Percentiles rank a stretch among this genome's conserved stretches.
Evolutionary conservation across 1,140 invertebrate genomes (phyloP).

Genomic region (Cotesia glomerata): DNA sequence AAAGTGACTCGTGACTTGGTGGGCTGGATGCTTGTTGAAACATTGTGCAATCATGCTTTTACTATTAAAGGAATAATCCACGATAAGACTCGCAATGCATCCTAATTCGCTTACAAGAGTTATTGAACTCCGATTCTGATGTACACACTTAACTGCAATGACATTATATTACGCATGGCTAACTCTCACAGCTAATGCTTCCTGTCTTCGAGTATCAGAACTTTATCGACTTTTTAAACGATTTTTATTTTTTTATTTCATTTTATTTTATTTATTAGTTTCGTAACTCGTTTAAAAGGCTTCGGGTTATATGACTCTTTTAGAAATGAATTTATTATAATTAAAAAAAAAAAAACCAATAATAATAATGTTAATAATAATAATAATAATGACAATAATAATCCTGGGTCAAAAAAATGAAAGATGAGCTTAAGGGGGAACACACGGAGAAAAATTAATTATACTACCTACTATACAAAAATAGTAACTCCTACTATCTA

Average conservation of each 20-base stretch:
- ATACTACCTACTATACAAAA: too few relatives aligned
- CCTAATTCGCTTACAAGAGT: constrained; percentile 27
- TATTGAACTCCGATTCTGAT: constrained; percentile 31
- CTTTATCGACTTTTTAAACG: neutral
- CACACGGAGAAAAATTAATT: too few relatives aligned
- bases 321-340: too few relatives aligned
- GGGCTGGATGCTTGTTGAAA: constrained; percentile 27
- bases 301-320: neutral
- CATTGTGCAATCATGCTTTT: constrained; percentile 32
- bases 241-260: neutral
- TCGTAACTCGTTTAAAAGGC: neutral
- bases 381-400: too few relatives aligned
- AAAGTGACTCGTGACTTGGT: too few relatives aligned
- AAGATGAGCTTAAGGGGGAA: too few relatives aligned
- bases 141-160: neutral
- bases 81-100: constrained; percentile 25
- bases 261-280: too few relatives aligned
- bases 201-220: constrained; percentile 17
- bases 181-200: constrained; percentile 17
- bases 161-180: constrained; percentile 23
- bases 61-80: constrained; percentile 25
- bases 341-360: too few relatives aligned
- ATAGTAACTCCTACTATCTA: too few relatives aligned
- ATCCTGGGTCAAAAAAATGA: too few relatives aligned
- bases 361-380: too few relatives aligned